A percentile compares a stretch with the other conserved stretches of the same genome.
These are phyloP conservation scores for Pseudachorutes palmiensis DNA, from an alignment of 1,140 invertebrate species.

Conservation along the genomic window DNA sequence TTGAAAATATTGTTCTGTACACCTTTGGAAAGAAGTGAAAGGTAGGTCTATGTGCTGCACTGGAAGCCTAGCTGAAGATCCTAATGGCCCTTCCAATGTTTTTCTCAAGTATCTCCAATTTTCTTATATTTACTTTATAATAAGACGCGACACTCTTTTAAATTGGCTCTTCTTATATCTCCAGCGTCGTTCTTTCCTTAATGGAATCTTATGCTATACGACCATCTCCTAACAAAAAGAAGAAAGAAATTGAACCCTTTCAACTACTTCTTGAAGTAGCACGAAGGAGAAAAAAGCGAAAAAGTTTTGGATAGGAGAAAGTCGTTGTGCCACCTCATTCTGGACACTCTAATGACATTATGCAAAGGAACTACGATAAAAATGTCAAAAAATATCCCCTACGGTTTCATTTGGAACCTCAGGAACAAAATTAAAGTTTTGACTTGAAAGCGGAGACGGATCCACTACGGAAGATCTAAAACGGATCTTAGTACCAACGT, in stretches of 20 bases:
- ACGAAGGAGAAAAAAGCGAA: slow-evolving; percentile 1
- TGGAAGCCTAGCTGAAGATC: not conserved
- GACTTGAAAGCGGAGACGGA: too few species aligned
- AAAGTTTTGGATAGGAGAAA: not conserved
- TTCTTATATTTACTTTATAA: slow-evolving; percentile 16
- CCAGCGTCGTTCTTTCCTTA: not conserved
- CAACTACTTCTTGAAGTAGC: not conserved
- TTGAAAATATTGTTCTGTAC: too few species aligned
- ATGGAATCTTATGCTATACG: slow-evolving; percentile 4
- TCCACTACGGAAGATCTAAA: too few species aligned
- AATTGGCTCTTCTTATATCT: slow-evolving; percentile 17
- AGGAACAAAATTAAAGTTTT: slow-evolving; percentile 29
- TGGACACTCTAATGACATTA: slow-evolving; percentile 30
- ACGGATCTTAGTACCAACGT: too few species aligned
- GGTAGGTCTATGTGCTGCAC: not conserved
- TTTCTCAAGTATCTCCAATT: slow-evolving; percentile 2
- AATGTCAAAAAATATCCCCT: slow-evolving; percentile 36
- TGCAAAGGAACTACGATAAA: slow-evolving; percentile 34
- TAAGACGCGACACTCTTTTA: slow-evolving; percentile 6
- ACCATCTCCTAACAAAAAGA: slow-evolving; percentile 10
- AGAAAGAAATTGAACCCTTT: slow-evolving; percentile 6
- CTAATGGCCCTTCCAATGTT: not conserved
- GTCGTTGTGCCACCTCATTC: slow-evolving; percentile 1
- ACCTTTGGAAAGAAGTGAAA: too few species aligned
- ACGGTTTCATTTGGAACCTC: slow-evolving; percentile 33